These are phyloP conservation scores for Laticauda colubrina DNA, from an alignment of 2,113 vertebrate genomes.

Conservation along the genomic window DNA sequence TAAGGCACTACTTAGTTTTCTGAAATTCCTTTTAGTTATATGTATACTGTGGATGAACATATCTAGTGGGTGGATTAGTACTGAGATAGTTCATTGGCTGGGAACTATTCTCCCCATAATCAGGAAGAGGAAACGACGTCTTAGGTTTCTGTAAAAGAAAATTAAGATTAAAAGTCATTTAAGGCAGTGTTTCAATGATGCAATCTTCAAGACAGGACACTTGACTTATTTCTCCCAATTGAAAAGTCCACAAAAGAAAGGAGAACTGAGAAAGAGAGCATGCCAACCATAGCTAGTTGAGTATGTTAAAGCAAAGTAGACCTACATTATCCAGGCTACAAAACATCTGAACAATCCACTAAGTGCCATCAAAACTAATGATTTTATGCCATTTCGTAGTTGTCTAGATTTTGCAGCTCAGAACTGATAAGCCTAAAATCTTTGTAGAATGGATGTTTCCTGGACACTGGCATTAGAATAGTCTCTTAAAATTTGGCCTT, in stretches of 20 bases:
- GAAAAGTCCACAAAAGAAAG: neutral
- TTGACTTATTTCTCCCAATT: neutral
- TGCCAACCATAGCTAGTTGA: neutral
- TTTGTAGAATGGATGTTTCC: neutral
- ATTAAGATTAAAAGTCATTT: conserved; percentile 3
- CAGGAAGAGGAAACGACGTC: neutral
- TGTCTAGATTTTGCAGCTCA: neutral
- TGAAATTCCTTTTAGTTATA: neutral
- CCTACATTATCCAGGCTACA: neutral
- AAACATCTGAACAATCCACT: neutral
- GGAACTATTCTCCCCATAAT: neutral
- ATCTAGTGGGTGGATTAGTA: neutral
- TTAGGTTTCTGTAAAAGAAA: conserved; percentile 46
- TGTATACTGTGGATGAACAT: neutral
- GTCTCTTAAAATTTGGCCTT: neutral
- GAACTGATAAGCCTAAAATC: neutral
- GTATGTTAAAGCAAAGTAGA: neutral
- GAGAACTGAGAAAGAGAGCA: neutral
- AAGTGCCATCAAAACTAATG: neutral
- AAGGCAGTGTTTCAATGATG: neutral
- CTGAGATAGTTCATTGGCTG: neutral
- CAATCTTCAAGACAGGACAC: neutral
- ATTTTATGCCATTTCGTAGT: neutral
- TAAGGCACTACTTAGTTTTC: neutral
- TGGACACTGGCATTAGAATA: neutral